Conservation (phyloP, 1,140 invertebrate genomes). For the Rhyzopertha dominica region DNA sequence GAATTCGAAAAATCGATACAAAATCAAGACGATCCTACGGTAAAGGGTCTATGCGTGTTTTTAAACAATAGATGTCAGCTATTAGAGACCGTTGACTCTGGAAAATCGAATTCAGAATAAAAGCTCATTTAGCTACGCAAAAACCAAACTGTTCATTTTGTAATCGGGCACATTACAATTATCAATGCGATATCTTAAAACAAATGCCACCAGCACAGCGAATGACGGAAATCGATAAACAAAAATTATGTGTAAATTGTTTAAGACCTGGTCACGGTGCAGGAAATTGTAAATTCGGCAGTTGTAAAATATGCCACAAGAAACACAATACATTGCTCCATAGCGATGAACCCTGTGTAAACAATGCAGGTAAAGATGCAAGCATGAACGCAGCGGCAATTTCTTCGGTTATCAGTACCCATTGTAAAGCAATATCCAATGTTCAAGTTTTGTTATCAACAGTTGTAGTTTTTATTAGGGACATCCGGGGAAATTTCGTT, state of each 20-base stretch:
- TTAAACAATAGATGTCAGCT: conserved; percentile 11
- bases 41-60: conserved; percentile 2
- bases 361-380: neutral
- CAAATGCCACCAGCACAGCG: too few relatives aligned
- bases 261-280: too few relatives aligned
- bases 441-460: neutral
- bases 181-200: too few relatives aligned
- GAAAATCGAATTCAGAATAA: too few relatives aligned
- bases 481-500: neutral
- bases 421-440: neutral
- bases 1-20: conserved; percentile 3
- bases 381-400: neutral
- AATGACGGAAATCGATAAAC: too few relatives aligned
- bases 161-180: too few relatives aligned
- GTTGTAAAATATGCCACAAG: conserved; percentile 7
- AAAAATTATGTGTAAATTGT: too few relatives aligned
- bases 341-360: neutral
- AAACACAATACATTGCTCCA: conserved; percentile 11
- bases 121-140: too few relatives aligned
- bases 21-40: conserved; percentile 1
- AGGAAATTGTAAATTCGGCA: too few relatives aligned
- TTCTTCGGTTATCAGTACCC: neutral
- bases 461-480: conserved; percentile 1
- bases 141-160: too few relatives aligned
- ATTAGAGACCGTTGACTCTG: conserved; percentile 1